Percentiles rank a stretch among this genome's conserved stretches.
These are phyloP conservation scores for Glaucopsyche alexis DNA, from an alignment of 2,888 invertebrate genomes.

Conservation along the genomic window DNA sequence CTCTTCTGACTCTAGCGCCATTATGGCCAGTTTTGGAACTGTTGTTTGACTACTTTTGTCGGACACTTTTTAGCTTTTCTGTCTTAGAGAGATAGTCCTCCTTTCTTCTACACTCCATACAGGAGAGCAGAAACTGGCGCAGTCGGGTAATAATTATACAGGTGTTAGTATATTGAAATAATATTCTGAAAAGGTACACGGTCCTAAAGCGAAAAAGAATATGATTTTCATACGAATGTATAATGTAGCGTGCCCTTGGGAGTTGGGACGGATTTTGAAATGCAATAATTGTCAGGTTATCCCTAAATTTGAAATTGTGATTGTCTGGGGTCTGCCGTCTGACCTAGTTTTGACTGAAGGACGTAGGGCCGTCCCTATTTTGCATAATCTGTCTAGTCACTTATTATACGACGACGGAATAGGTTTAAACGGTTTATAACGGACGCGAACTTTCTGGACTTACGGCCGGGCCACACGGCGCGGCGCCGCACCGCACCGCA, in stretches of 20 bases:
- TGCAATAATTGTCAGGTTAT: constrained; percentile 46
- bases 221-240: neutral
- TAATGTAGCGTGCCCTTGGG: constrained; percentile 36
- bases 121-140: no score
- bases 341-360: constrained; percentile 71
- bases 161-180: no score
- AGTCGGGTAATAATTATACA: no score
- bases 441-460: constrained; percentile 3
- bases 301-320: constrained; percentile 75
- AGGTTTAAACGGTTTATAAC: constrained; percentile 30
- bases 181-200: neutral
- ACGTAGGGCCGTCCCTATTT: constrained; percentile 64
- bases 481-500: no score
- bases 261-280: constrained; percentile 37
- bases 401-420: constrained; percentile 42
- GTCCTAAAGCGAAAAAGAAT: neutral
- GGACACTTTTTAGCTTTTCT: no score
- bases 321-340: constrained; percentile 70
- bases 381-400: constrained; percentile 71
- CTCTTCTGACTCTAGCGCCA: no score
- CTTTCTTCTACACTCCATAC: no score
- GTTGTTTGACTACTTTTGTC: no score
- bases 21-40: no score
- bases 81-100: no score
- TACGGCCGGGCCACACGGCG: no score